phyloP scores from a whole-genome alignment of 2,797 vertebrate species.

The Delichon dasypus region DNA sequence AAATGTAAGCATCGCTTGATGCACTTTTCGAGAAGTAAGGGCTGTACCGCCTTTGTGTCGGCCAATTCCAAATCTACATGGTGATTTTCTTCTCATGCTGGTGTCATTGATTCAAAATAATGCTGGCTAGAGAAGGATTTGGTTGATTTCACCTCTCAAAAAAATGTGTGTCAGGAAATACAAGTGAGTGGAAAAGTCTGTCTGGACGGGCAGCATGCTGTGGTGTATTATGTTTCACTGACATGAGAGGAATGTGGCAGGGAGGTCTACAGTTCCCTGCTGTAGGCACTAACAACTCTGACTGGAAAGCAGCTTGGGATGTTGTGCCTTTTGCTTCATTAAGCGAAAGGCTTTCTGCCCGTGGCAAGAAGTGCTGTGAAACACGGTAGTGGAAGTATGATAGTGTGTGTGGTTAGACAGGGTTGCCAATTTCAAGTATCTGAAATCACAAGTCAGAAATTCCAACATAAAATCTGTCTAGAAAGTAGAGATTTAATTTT shows the following conservation, averaged over 20 bases:
- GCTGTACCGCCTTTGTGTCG: not conserved
- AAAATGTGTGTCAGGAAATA: not conserved
- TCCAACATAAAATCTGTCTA: not conserved
- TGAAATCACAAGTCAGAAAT: not conserved
- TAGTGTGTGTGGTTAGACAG: not conserved
- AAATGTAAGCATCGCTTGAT: not conserved
- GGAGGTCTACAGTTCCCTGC: constrained; percentile 29
- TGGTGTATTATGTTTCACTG: constrained; percentile 32
- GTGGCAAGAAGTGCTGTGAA: not conserved
- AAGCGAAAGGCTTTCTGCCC: not conserved
- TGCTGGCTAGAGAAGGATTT: not conserved
- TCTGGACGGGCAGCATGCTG: constrained; percentile 1
- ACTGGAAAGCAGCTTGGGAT: constrained; percentile 32
- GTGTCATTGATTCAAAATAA: not conserved
- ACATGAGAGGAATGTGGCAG: constrained; percentile 37
- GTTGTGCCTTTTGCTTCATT: constrained; percentile 37
- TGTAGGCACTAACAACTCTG: not conserved
- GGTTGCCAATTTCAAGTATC: not conserved
- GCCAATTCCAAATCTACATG: accelerated
- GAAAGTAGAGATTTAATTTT: not conserved
- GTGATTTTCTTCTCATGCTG: not conserved
- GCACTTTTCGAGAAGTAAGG: not conserved
- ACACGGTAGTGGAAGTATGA: not conserved
- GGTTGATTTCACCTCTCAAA: not conserved
- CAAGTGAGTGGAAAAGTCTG: constrained; percentile 34